Evolutionary conservation across 2,113 vertebrate species (phyloP).

Genomic region (Cinclus cinclus): DNA sequence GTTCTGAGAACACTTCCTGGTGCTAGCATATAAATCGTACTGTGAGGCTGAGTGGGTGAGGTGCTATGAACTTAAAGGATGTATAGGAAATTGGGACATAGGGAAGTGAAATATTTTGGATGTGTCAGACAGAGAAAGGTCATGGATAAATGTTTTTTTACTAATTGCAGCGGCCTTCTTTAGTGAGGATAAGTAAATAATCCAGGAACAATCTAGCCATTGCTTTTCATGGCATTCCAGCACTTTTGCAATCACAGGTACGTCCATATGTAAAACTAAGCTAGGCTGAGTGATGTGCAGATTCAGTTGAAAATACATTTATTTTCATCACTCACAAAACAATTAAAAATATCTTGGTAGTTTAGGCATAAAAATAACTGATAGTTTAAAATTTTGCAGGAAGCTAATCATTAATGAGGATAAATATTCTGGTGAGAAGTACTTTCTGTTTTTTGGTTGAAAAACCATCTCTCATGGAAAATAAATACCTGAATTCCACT

Average conservation of each 20-base stretch:
- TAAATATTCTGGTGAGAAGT: neutral
- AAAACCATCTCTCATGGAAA: neutral
- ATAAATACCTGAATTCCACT: neutral
- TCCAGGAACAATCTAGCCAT: neutral
- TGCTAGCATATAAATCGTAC: accelerated
- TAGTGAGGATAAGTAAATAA: neutral
- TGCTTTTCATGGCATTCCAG: neutral
- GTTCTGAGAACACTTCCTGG: neutral
- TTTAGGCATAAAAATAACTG: neutral
- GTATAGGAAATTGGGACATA: neutral
- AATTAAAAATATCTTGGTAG: neutral
- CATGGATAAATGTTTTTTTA: neutral
- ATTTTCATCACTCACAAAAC: neutral
- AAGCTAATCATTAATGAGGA: neutral
- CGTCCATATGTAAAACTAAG: neutral
- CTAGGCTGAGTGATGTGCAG: neutral
- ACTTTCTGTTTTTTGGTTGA: neutral
- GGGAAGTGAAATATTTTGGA: neutral
- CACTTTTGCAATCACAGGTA: neutral
- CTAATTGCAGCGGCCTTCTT: neutral
- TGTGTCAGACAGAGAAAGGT: neutral
- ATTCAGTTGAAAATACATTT: neutral
- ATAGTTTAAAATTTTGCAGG: neutral
- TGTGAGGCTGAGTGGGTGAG: neutral
- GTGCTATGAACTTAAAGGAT: neutral